Base-by-base conservation (phyloP, 2,888 invertebrate species). In the Apantesis nais region DNA sequence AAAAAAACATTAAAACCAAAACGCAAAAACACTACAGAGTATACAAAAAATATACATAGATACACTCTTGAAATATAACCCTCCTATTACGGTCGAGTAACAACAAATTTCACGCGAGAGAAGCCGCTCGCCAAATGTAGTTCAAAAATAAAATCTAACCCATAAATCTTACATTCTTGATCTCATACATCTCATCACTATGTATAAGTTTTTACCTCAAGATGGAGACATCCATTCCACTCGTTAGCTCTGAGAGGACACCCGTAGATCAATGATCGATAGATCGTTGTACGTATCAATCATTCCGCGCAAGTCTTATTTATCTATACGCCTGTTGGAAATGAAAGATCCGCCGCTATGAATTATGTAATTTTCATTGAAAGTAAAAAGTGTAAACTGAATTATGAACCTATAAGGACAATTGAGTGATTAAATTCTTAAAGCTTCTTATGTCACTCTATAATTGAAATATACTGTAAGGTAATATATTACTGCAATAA, bases 211-310 rank as follows among this genome's bases (percentile, higher is more conserved):
- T 82, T 73, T 73, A 77, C 68, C 67, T 63, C 66, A 48, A 63
- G 74, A 83, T 84, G 75, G 78, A 85, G 84, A 85, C 79, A 82
- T 84, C 34, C 29, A 74, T 69, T 62, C 66, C 29, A 62, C 74
- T 83, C 75, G 78, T 81, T 85, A 84, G 76, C 68, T 67, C 34
- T n/a, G 62, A 37, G 65, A 63, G 55, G 64, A 63, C 69, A 68
- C 63, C 71, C 75, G 58, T 77, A 74, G 74, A 81, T 79, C 70
- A 78, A 79, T 80, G 80, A 84, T 75, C 71, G 79, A 83, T 85
- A 77, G 72, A 76, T 74, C 69, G 66, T 55, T 37, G 11, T 44
- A 58, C 55, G 52, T 55, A 77, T 83, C 77, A 74, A 82, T 82
- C 79, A 80, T 77, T 75, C 69, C n/a, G 55, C 72, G 74, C 73